A percentile compares a stretch with the other conserved stretches of the same genome.
Evolutionary conservation across 2,113 vertebrate species (phyloP).

Genomic region (Physeter macrocephalus): DNA sequence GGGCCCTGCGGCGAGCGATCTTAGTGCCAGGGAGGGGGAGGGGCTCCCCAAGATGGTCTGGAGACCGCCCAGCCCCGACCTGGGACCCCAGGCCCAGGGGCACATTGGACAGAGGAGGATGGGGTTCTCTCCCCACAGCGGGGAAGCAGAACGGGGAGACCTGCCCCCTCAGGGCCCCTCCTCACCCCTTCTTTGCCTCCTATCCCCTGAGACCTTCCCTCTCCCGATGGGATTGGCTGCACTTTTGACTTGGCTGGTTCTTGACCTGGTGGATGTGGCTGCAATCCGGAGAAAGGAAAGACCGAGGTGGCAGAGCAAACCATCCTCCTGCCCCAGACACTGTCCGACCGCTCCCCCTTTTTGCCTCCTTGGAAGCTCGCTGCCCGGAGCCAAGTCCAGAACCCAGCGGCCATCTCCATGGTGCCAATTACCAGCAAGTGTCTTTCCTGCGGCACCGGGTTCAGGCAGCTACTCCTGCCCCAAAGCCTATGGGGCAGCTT

Average conservation of each 20-base stretch:
- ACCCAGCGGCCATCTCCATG: constrained; percentile 71
- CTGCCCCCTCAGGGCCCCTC: constrained; percentile 55
- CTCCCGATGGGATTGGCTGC: constrained; percentile 65
- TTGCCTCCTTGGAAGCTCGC: constrained; percentile 62
- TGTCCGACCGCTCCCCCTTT: neutral
- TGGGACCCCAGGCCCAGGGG: constrained; percentile 68
- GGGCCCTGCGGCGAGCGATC: constrained; percentile 96
- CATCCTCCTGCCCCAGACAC: neutral
- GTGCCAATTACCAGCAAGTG: constrained; percentile 98
- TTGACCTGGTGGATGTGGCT: constrained; percentile 54
- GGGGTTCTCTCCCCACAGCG: constrained; percentile 42
- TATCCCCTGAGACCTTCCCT: constrained; percentile 59
- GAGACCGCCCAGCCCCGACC: constrained; percentile 59
- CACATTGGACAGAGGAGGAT: constrained; percentile 47
- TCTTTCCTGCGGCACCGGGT: constrained; percentile 88
- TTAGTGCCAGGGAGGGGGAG: constrained; percentile 79
- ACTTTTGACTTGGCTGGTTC: constrained; percentile 62
- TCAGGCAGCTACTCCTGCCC: constrained; percentile 80
- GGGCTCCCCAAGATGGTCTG: constrained; percentile 63
- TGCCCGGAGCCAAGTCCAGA: constrained; percentile 70
- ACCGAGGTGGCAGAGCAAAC: constrained; percentile 48
- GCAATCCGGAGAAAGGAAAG: constrained; percentile 22
- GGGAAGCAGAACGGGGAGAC: constrained; percentile 65
- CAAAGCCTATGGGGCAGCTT: constrained; percentile 55
- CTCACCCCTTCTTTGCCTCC: constrained; percentile 61